Evolutionary conservation across 2,113 vertebrate species (phyloP), one percentile per base, ranked within the genome.

Genomic region (Pollachius pollachius): DNA sequence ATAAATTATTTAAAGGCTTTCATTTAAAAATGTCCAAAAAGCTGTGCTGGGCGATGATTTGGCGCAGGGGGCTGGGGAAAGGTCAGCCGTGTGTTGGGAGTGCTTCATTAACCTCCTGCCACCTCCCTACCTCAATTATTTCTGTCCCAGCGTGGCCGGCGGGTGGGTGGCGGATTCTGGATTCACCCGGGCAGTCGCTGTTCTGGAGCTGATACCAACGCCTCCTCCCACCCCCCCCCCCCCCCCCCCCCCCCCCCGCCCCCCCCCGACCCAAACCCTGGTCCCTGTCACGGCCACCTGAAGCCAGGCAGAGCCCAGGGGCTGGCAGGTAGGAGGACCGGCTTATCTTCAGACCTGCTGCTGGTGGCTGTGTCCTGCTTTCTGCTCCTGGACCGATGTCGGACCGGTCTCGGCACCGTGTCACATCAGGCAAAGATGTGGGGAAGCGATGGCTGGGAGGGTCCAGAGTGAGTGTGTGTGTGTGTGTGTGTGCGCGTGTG

Each of bases 1-100:
- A 92, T 91, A 87, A 90, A 93, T 93, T 93, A 93, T 93, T 92
- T 90, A 92, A 93, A 91, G 88, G 83, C 89, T 92, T 92, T 93
- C 90, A 92, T 92, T 93, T 90, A 90, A 90, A 90, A 90, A 90
- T 85, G 84, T 87, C 87, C 85, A 90, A 90, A 91, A 91, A 88
- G 82, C 78, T 88, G 76, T 80, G 79, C 85, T 80, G 30, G 30
- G 80, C 79, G 62, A 85, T 90, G 89, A 87, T 91, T 87, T 89
- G 86, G 86, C 79, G 69, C 81, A 76, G 77, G 75, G 81, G 88
- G 69, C 81, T 75, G 77, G 75, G 81, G 88, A 92, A 92, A 93
- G 92, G 92, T 93, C 92, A 92, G 73, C 62, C 37, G 70, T 82
- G 89, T 87, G 85, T 89, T 83, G 87, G 87, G 85, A 91, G 90